A percentile compares a stretch with the other conserved stretches of the same genome.
These are phyloP conservation scores for Aphaenogaster floridana DNA, from an alignment of 1,140 invertebrate species.

Conservation along the genomic window DNA sequence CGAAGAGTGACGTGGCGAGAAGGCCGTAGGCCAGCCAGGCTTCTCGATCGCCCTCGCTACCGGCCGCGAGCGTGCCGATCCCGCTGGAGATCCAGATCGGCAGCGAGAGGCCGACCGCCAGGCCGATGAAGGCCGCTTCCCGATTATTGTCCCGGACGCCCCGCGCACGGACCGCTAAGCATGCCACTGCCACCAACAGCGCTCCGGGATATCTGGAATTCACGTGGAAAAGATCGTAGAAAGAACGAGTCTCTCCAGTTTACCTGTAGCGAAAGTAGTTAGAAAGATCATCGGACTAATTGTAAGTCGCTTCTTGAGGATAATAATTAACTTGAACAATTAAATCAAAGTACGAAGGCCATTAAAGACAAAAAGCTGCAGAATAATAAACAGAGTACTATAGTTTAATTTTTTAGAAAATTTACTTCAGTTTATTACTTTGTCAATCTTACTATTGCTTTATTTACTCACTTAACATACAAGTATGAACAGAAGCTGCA, in stretches of 20 bases:
- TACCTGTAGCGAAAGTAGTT: neutral
- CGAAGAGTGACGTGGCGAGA: conserved; percentile 92
- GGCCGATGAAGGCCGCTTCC: conserved; percentile 95
- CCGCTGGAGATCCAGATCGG: conserved; percentile 95
- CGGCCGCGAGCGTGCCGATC: conserved; percentile 88
- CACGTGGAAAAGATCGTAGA: neutral
- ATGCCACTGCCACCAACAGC: conserved; percentile 93
- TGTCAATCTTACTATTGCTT: too few relatives aligned
- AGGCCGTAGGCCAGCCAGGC: conserved; percentile 96
- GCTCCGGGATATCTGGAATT: conserved; percentile 91
- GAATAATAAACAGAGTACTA: neutral
- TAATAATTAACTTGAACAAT: neutral
- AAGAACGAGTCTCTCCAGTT: neutral
- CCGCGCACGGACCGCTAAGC: conserved; percentile 93
- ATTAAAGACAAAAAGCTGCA: neutral
- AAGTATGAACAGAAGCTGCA: neutral
- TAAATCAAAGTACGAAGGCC: neutral
- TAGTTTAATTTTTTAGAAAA: too few relatives aligned
- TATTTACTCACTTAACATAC: too few relatives aligned
- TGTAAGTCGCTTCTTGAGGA: neutral
- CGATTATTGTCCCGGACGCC: conserved; percentile 97
- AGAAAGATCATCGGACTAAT: neutral
- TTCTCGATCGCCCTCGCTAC: conserved; percentile 93
- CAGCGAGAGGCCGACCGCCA: conserved; percentile 93
- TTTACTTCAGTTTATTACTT: too few relatives aligned